Evolutionary conservation across 2,888 invertebrate species (phyloP).

Genomic region (Diplazon laetatorius): DNA sequence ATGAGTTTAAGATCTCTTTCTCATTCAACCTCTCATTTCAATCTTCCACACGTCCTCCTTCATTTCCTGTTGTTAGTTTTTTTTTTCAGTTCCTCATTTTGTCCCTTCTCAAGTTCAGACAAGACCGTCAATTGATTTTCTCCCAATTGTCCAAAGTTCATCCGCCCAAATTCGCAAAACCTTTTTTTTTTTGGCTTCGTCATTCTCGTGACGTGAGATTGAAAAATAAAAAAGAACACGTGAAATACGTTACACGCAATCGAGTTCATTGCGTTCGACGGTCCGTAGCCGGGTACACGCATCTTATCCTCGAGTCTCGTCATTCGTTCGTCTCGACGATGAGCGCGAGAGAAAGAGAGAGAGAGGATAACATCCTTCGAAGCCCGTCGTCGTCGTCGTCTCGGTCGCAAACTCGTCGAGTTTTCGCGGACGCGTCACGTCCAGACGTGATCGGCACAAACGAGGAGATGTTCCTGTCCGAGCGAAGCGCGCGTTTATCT

Average conservation of each 20-base stretch:
- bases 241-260: slow-evolving; percentile 23
- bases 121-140: slow-evolving; percentile 1
- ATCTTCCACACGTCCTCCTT: slow-evolving; percentile 35
- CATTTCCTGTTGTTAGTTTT: slow-evolving; percentile 3
- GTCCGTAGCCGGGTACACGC: background rate
- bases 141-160: slow-evolving; percentile 5
- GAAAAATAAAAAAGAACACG: too few species aligned
- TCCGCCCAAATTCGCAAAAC: background rate
- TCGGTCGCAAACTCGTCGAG: slow-evolving; percentile 50
- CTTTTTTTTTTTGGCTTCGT: slow-evolving; percentile 8
- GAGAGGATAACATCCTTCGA: slow-evolving; percentile 35
- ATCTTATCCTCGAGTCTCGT: slow-evolving; percentile 5
- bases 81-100: slow-evolving; percentile 30
- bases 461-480: slow-evolving; percentile 68
- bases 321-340: slow-evolving; percentile 19
- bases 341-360: slow-evolving; percentile 28
- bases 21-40: slow-evolving; percentile 56
- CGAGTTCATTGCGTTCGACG: slow-evolving; percentile 32
- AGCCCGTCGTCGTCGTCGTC: slow-evolving; percentile 36
- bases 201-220: background rate
- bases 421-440: slow-evolving; percentile 72
- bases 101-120: background rate
- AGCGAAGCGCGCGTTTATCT: slow-evolving; percentile 55
- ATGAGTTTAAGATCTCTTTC: slow-evolving; percentile 63
- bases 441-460: slow-evolving; percentile 77